Conservation (phyloP, 1,140 invertebrate species). For the Trichoplusia ni region DNA sequence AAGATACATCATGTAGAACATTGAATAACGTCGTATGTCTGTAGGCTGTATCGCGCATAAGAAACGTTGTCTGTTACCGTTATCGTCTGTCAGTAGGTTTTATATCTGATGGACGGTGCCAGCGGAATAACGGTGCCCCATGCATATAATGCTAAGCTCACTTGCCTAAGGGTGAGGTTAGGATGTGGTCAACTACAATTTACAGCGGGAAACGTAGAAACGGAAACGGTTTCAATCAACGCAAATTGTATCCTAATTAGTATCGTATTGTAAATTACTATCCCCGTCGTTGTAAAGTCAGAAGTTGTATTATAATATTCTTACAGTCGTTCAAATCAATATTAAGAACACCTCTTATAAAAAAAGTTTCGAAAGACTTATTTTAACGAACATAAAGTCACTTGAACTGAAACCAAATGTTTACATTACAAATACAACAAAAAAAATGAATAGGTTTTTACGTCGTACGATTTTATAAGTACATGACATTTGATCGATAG, state of each 20-base stretch:
- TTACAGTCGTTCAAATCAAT: too few relatives aligned
- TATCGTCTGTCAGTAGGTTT: conserved; percentile 60
- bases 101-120: conserved; percentile 63
- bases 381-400: too few relatives aligned
- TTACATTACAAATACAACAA: too few relatives aligned
- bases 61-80: conserved; percentile 63
- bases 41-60: conserved; percentile 42
- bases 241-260: not conserved
- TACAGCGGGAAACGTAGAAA: not conserved
- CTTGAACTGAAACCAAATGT: too few relatives aligned
- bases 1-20: conserved; percentile 30
- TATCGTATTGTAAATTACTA: too few relatives aligned
- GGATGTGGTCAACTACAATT: not conserved
- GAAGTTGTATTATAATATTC: too few relatives aligned
- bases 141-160: conserved; percentile 48
- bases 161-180: conserved; percentile 39
- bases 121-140: conserved; percentile 55
- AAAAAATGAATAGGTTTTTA: too few relatives aligned
- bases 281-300: too few relatives aligned
- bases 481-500: too few relatives aligned
- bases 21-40: conserved; percentile 38
- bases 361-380: too few relatives aligned
- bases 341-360: too few relatives aligned
- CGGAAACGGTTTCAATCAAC: not conserved
- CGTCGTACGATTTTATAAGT: too few relatives aligned